Conservation (phyloP, 2,113 vertebrate genomes). For the Anguilla rostrata region DNA sequence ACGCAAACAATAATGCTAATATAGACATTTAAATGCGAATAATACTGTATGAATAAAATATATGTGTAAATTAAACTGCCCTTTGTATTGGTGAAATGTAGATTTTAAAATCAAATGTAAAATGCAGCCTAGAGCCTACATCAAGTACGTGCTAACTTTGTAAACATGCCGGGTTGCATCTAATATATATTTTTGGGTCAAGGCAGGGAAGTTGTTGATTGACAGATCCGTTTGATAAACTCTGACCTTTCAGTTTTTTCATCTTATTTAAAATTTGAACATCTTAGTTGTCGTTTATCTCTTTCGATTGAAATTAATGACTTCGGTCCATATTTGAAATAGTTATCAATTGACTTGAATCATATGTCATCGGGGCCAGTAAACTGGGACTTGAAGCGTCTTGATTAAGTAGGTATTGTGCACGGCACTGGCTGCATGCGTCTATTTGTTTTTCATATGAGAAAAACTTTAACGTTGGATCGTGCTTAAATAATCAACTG, state of each 20-base stretch:
- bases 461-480: too few relatives aligned
- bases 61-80: too few relatives aligned
- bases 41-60: too few relatives aligned
- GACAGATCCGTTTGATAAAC: conserved; percentile 30
- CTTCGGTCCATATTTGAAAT: background rate
- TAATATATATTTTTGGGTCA: background rate
- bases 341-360: background rate
- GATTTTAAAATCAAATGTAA: background rate
- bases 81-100: background rate
- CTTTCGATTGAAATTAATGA: background rate
- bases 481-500: too few relatives aligned
- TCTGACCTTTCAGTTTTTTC: conserved; percentile 26
- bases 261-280: background rate
- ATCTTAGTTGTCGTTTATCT: conserved; percentile 3
- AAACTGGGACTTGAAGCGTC: background rate
- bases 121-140: background rate
- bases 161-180: background rate
- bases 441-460: too few relatives aligned
- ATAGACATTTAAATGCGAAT: background rate
- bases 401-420: background rate
- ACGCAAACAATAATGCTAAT: background rate
- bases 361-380: background rate
- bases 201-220: background rate
- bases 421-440: background rate
- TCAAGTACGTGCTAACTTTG: background rate